Evolutionary conservation across 2,113 vertebrate genomes (phyloP).

Genomic region (Apteryx mantelli): DNA sequence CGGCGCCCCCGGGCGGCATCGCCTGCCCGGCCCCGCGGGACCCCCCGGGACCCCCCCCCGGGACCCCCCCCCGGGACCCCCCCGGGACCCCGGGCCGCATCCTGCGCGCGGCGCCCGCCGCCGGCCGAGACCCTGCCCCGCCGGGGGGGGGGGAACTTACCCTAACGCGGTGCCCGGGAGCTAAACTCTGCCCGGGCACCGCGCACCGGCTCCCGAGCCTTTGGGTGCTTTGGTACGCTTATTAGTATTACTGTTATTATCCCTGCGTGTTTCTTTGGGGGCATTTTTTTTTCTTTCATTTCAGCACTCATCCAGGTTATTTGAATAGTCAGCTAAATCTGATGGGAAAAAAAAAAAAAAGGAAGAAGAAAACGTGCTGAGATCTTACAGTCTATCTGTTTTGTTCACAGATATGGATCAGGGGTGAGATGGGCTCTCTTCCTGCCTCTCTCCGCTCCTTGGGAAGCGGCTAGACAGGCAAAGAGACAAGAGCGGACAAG

Average conservation of each 20-base stretch:
- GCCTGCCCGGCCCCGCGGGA: too few relatives aligned
- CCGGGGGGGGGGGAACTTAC: too few relatives aligned
- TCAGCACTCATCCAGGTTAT: conserved; percentile 52
- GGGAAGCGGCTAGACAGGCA: conserved; percentile 13
- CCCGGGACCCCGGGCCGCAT: too few relatives aligned
- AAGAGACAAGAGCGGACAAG: not conserved
- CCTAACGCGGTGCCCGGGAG: conserved; percentile 10
- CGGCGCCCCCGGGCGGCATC: too few relatives aligned
- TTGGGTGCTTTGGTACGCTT: not conserved
- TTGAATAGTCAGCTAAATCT: conserved; percentile 52
- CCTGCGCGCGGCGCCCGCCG: too few relatives aligned
- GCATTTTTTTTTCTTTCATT: conserved; percentile 31
- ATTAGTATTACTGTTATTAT: conserved; percentile 13
- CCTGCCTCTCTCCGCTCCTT: not conserved
- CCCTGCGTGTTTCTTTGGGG: conserved; percentile 1
- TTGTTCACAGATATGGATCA: conserved; percentile 60
- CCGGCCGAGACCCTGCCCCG: too few relatives aligned
- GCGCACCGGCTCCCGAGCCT: not conserved
- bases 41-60: too few relatives aligned
- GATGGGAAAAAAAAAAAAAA: not conserved
- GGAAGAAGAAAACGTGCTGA: not conserved
- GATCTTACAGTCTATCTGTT: conserved; percentile 45
- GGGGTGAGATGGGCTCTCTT: conserved; percentile 46
- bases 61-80: too few relatives aligned
- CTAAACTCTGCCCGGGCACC: conserved; percentile 22